phyloP scores from a whole-genome alignment of 2,113 vertebrate genomes.

The Pogona vitticeps region DNA sequence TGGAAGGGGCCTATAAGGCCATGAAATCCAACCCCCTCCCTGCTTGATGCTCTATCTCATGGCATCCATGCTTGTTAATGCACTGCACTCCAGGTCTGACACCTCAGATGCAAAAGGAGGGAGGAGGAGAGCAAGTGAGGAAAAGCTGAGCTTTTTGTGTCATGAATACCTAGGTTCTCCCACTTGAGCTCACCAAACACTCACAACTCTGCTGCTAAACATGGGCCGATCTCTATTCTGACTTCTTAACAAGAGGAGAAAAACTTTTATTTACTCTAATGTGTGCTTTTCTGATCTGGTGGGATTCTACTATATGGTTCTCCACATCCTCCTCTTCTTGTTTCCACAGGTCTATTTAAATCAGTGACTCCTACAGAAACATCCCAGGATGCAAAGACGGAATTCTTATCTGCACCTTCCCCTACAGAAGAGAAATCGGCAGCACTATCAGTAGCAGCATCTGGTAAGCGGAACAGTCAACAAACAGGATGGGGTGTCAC shows the following conservation, averaged over 20 bases:
- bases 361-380: not conserved
- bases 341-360: not conserved
- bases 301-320: not conserved
- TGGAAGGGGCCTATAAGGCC: too few species aligned
- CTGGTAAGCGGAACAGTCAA: not conserved
- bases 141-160: not conserved
- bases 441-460: conserved; percentile 14
- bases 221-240: not conserved
- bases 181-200: not conserved
- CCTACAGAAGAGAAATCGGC: conserved; percentile 15
- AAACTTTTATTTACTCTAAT: not conserved
- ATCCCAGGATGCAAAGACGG: not conserved
- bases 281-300: not conserved
- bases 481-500: too few species aligned
- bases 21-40: too few species aligned
- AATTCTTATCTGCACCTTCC: not conserved
- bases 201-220: not conserved
- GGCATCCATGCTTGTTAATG: not conserved
- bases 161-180: not conserved
- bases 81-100: too few species aligned
- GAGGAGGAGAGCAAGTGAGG: not conserved
- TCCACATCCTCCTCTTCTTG: not conserved
- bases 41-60: too few species aligned
- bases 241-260: not conserved
- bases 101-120: not conserved